Conservation (phyloP, 2,797 vertebrate genomes). For the Margarornis squamiger region DNA sequence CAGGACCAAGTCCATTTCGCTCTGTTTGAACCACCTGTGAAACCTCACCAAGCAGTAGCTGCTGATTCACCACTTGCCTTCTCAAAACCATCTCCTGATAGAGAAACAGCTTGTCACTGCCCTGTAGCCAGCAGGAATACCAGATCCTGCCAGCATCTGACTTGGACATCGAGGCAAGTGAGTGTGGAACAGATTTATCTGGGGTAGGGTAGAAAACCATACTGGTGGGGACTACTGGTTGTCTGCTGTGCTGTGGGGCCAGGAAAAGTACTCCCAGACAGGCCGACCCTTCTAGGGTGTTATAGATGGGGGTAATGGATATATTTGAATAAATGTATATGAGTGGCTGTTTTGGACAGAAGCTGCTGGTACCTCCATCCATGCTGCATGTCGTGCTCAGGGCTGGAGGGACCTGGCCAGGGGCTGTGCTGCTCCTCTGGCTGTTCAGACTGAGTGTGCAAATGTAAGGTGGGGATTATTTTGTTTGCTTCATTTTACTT, state of each 20-base stretch:
- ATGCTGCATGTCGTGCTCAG: not conserved
- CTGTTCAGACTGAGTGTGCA: not conserved
- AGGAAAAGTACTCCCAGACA: not conserved
- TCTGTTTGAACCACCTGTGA: accelerated
- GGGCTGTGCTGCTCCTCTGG: not conserved
- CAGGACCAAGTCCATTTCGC: not conserved
- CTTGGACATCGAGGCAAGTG: not conserved
- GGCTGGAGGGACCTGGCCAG: not conserved
- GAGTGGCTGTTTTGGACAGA: not conserved
- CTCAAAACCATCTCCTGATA: not conserved
- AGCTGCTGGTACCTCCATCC: not conserved
- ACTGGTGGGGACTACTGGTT: not conserved
- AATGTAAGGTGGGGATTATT: not conserved
- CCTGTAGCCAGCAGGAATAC: not conserved
- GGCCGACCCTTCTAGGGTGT: not conserved
- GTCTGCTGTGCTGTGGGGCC: accelerated
- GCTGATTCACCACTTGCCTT: not conserved
- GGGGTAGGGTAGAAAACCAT: not conserved
- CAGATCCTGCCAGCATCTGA: not conserved
- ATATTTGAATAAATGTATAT: not conserved
- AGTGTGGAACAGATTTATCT: not conserved
- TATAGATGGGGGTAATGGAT: not conserved
- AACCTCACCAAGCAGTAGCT: not conserved
- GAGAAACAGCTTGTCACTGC: not conserved
- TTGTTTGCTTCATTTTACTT: not conserved